phyloP scores from a whole-genome alignment of 23 tunicate genomes.

The Halocynthia roretzi region DNA sequence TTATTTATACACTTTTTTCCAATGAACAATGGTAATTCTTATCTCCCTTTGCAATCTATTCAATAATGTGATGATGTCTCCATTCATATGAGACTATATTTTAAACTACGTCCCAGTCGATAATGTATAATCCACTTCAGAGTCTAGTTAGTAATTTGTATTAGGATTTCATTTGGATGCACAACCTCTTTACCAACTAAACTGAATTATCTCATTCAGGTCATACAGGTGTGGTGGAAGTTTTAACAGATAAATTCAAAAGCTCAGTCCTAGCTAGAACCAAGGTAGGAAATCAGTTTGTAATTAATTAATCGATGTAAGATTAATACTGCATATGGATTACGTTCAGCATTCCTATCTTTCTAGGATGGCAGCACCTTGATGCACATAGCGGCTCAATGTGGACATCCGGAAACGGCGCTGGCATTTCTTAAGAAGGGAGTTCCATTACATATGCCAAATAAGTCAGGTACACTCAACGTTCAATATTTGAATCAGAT shows the following conservation, averaged over 20 bases:
- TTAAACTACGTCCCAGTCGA: too few species aligned
- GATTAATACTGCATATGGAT: too few species aligned
- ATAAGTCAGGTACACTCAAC: constrained; percentile 57
- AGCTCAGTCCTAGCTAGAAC: constrained; percentile 65
- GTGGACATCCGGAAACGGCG: constrained; percentile 85
- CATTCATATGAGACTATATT: too few species aligned
- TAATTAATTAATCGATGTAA: too few species aligned
- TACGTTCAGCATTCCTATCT: not conserved
- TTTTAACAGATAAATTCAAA: constrained; percentile 57
- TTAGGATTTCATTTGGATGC: too few species aligned
- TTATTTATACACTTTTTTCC: too few species aligned
- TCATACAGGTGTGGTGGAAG: constrained; percentile 71
- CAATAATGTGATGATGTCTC: too few species aligned
- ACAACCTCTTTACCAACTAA: too few species aligned
- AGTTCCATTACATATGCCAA: constrained; percentile 86
- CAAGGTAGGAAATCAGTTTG: constrained; percentile 23
- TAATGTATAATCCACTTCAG: too few species aligned
- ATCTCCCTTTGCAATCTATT: too few species aligned
- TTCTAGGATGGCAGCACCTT: constrained; percentile 90
- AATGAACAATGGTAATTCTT: too few species aligned
- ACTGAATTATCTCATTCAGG: constrained; percentile 63
- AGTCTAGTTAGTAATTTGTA: too few species aligned
- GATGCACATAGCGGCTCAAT: constrained; percentile 90
- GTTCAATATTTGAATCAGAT: not conserved
- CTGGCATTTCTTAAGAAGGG: constrained; percentile 69